phyloP scores from a whole-genome alignment of 2,888 invertebrate species.

The Romanomermis culicivorax region DNA sequence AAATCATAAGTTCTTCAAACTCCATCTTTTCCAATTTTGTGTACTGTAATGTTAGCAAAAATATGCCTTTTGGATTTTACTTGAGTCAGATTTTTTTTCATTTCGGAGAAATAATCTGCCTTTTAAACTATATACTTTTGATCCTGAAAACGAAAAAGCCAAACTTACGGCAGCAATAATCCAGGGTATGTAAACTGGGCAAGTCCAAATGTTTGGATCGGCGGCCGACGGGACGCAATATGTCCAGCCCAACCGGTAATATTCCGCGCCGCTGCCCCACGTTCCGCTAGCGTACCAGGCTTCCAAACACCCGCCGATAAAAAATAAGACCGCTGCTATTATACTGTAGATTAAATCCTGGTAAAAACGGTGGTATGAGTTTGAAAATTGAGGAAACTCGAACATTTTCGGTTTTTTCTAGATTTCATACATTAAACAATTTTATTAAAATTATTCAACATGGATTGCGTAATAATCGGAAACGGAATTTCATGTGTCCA shows the following conservation, averaged over 20 bases:
- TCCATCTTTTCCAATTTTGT: too few relatives aligned
- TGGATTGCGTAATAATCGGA: too few relatives aligned
- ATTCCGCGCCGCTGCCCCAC: conserved; percentile 1
- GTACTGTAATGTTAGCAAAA: neutral
- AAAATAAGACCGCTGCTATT: conserved; percentile 3
- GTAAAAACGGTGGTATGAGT: neutral
- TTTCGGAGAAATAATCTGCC: too few relatives aligned
- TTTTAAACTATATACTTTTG: too few relatives aligned
- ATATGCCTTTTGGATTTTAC: neutral
- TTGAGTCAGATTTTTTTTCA: too few relatives aligned
- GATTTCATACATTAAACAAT: neutral
- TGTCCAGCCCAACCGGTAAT: neutral
- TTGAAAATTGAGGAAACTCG: neutral
- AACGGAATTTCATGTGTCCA: too few relatives aligned
- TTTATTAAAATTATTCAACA: too few relatives aligned
- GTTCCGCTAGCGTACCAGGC: conserved; percentile 8
- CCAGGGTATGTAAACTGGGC: conserved; percentile 1
- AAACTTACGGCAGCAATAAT: conserved; percentile 9
- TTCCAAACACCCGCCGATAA: conserved; percentile 5
- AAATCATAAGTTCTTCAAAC: too few relatives aligned
- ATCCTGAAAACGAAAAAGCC: too few relatives aligned
- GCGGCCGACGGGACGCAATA: neutral
- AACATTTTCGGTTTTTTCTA: too few relatives aligned
- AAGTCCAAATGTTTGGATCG: neutral
- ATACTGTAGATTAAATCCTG: conserved; percentile 10